Evolutionary conservation across 1,140 invertebrate genomes (phyloP), one percentile per base, ranked within the genome.

Genomic region (Metopolophium dirhodum): DNA sequence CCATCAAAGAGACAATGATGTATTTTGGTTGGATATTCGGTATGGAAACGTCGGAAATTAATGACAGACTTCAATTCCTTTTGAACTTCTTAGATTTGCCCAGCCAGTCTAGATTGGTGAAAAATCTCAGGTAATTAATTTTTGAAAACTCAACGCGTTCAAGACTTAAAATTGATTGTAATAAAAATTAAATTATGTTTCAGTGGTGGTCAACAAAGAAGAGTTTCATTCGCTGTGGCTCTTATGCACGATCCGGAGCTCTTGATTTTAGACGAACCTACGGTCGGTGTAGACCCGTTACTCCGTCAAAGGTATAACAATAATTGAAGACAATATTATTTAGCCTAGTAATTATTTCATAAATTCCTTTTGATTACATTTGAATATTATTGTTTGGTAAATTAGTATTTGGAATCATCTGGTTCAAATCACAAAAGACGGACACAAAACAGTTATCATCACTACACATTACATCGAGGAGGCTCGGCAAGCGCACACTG

Each of bases 401-500:
- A 94, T 90, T 95, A 97, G 97, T 94, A 99, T 99, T 94, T 99
- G 99, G 99, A 97, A 99, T 94, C 98, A 99, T 96, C 95, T 99
- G 94, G 97, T 99, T 30, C 97, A 98, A 23, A 97, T 99, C 68
- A 98, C 98, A 0, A 97, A 97, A 95, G 97, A 97, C 94, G 97
- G 97, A n/a, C 96, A 96, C 94, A 98, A 97, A 41, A 99, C 99
- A 22, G 98, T 99, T 61, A 99, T 99, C 93, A 99, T 99, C 93
- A 99, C 99, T 2, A 99, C 99, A 23, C 99, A 99, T 96, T 99
- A 99, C 95, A 99, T 99, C 94, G 99, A 99, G 95, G 99, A 99
- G 95, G 99, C 99, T 6, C 96, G 98, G 94, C 98, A 99, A 95
- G 98, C 98, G 23, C 96, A 97, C 94, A 96, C 97, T 94, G 97